phyloP scores from a whole-genome alignment of 1,140 invertebrate species.

The Mamestra configurata region DNA sequence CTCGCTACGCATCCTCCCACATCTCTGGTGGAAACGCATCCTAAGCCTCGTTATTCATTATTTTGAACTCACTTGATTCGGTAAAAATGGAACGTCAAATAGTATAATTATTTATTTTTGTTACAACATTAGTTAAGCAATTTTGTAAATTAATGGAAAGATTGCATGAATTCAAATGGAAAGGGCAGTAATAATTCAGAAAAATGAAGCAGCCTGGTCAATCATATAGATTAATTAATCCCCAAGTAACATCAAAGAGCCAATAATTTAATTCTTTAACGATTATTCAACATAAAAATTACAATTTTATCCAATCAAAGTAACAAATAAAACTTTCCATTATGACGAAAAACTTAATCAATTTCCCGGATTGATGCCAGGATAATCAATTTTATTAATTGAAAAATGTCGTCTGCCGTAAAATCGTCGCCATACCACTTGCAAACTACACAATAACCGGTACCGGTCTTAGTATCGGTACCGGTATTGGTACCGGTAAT shows the following conservation, averaged over 20 bases:
- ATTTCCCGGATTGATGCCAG: background rate
- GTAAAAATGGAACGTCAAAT: too few relatives aligned
- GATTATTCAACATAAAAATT: background rate
- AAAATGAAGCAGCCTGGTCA: too few relatives aligned
- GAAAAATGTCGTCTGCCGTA: constrained; percentile 15
- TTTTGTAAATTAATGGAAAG: too few relatives aligned
- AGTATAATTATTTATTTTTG: too few relatives aligned
- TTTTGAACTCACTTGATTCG: too few relatives aligned
- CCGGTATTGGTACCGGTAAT: background rate
- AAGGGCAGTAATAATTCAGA: too few relatives aligned
- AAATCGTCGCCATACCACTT: background rate
- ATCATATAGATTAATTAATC: too few relatives aligned
- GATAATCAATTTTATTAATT: constrained; percentile 8
- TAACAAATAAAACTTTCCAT: background rate
- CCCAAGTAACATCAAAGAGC: background rate
- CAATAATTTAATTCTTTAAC: background rate
- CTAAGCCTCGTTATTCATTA: too few relatives aligned
- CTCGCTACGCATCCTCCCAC: too few relatives aligned
- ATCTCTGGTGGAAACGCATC: too few relatives aligned
- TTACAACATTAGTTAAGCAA: too few relatives aligned
- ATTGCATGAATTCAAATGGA: too few relatives aligned
- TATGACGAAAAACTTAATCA: constrained; percentile 3
- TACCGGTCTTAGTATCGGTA: background rate
- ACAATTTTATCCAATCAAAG: background rate
- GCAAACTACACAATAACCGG: background rate